A percentile compares a stretch with the other conserved stretches of the same genome.
Conservation (phyloP, 2,113 vertebrate species). For the Nibea albiflora region DNA sequence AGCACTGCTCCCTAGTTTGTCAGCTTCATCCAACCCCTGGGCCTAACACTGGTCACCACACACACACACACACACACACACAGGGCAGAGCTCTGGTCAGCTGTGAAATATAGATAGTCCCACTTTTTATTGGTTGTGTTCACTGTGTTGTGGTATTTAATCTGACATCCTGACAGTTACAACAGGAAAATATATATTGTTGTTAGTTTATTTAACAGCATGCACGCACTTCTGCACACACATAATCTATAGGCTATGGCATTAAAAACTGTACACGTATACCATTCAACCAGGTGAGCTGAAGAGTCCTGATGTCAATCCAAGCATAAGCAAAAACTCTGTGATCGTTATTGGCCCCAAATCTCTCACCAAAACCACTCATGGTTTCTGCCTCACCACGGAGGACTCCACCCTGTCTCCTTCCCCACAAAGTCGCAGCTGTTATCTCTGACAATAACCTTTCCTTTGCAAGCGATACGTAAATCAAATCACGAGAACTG, state of each 20-base stretch:
- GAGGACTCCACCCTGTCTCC: no score
- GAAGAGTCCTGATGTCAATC: no score
- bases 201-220: not conserved
- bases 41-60: slow-evolving; percentile 35
- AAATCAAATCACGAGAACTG: no score
- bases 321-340: no score
- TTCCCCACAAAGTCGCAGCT: no score
- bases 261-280: not conserved
- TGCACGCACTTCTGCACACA: not conserved
- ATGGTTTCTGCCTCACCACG: no score
- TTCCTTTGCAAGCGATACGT: no score
- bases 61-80: slow-evolving; percentile 21
- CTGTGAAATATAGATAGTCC: slow-evolving; percentile 14
- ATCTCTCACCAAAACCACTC: no score
- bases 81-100: not conserved
- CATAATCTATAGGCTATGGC: not conserved
- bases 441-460: no score
- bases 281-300: no score
- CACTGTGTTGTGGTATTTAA: slow-evolving; percentile 6
- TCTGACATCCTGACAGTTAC: not conserved
- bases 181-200: not conserved
- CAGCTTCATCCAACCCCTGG: slow-evolving; percentile 19
- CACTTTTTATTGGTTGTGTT: slow-evolving; percentile 18
- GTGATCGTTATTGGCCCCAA: no score
- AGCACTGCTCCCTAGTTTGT: slow-evolving; percentile 28